A percentile compares a stretch with the other conserved stretches of the same genome.
phyloP scores from a whole-genome alignment of 2,888 invertebrate genomes.

The Drosophila gaucha region DNA sequence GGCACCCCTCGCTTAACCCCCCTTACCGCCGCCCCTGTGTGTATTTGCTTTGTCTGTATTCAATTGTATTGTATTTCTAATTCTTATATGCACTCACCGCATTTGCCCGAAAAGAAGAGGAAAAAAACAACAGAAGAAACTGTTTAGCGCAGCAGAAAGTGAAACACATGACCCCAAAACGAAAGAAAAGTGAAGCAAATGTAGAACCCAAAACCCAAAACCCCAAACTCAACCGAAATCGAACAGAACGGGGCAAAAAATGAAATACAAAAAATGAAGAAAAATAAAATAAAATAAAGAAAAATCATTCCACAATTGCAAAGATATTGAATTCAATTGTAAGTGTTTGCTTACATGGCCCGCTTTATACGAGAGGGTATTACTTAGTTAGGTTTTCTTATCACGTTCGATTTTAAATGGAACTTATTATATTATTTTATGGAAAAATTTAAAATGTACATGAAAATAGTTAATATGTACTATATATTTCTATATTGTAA shows the following conservation, averaged over 20 bases:
- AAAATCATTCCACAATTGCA: slow-evolving; percentile 19
- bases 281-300: not conserved
- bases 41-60: slow-evolving; percentile 5
- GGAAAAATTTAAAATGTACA: no score
- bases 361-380: slow-evolving; percentile 7
- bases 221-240: slow-evolving; percentile 31
- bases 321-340: slow-evolving; percentile 42
- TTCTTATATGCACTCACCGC: slow-evolving; percentile 27
- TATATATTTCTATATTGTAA: no score
- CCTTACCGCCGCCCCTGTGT: not conserved
- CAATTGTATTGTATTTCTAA: slow-evolving; percentile 52
- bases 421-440: no score
- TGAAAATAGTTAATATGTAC: no score
- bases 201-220: slow-evolving; percentile 43
- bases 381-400: no score
- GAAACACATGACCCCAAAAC: slow-evolving; percentile 54
- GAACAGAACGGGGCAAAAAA: slow-evolving; percentile 9
- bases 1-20: not conserved
- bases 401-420: no score
- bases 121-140: slow-evolving; percentile 9
- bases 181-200: slow-evolving; percentile 13
- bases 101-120: slow-evolving; percentile 1
- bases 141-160: slow-evolving; percentile 53
- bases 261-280: slow-evolving; percentile 11
- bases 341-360: slow-evolving; percentile 30